These are phyloP conservation scores for Dryococelus australis DNA, from an alignment of 2,888 invertebrate genomes.

Conservation along the genomic window DNA sequence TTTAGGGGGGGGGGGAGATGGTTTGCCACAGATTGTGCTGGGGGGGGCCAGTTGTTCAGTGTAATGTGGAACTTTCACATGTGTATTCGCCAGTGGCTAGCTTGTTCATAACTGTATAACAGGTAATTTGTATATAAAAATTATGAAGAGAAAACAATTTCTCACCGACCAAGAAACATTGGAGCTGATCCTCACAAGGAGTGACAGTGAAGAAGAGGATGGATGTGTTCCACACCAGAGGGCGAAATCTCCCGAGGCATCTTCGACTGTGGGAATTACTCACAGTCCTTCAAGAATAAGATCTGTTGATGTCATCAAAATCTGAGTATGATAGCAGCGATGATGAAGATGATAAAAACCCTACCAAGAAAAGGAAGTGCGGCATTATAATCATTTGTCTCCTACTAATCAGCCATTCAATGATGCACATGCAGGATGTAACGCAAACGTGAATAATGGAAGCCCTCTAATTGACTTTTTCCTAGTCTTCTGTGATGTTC, in stretches of 20 bases:
- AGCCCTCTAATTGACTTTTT: not conserved
- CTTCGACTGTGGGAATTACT: not conserved
- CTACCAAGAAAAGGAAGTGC: not conserved
- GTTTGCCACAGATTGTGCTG: not conserved
- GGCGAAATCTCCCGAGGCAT: not conserved
- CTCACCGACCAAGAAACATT: too few relatives aligned
- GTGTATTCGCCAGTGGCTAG: not conserved
- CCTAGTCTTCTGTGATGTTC: not conserved
- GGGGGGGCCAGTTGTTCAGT: not conserved
- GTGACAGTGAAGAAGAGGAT: too few relatives aligned
- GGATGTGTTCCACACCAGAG: not conserved
- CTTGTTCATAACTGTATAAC: not conserved
- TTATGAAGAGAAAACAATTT: too few relatives aligned
- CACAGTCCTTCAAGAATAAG: too few relatives aligned
- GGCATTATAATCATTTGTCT: not conserved
- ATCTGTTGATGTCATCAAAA: too few relatives aligned
- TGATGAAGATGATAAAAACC: not conserved
- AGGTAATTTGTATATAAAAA: not conserved
- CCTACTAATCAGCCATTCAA: too few relatives aligned
- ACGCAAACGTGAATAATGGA: not conserved
- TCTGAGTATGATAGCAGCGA: not conserved
- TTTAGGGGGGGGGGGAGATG: not conserved
- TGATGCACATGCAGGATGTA: not conserved
- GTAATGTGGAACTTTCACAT: not conserved
- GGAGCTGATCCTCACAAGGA: too few relatives aligned